These are phyloP conservation scores for Benitochromis conjunctus DNA, from an alignment of 2,113 vertebrate species.

Conservation along the genomic window DNA sequence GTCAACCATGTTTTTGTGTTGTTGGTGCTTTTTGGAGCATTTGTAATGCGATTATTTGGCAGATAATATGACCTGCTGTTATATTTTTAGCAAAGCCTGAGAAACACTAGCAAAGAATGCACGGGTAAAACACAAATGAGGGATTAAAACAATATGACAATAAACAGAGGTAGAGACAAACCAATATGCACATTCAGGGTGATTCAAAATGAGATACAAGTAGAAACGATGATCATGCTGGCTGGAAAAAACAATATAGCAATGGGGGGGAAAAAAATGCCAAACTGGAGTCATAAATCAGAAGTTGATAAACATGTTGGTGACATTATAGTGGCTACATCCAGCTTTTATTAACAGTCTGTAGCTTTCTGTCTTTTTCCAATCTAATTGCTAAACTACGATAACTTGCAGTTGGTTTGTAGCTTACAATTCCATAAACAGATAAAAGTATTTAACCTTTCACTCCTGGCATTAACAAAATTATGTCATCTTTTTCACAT, in stretches of 20 bases:
- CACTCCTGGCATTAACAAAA: neutral
- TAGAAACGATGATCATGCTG: neutral
- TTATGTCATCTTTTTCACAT: neutral
- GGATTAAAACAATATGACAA: neutral
- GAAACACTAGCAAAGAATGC: neutral
- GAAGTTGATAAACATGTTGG: neutral
- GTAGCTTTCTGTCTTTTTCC: neutral
- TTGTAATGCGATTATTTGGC: neutral
- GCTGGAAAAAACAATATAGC: neutral
- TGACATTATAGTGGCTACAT: neutral
- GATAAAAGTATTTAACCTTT: neutral
- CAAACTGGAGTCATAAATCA: neutral
- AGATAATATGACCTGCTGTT: neutral
- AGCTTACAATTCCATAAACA: neutral
- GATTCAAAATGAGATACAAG: neutral
- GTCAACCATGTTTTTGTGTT: neutral
- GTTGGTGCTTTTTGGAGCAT: neutral
- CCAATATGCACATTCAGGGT: neutral
- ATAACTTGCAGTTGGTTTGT: neutral
- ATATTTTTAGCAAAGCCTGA: neutral
- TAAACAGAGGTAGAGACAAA: neutral
- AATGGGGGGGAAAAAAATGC: neutral
- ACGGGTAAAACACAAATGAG: neutral
- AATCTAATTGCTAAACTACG: neutral
- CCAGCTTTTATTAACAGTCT: neutral